A percentile compares a stretch with the other conserved stretches of the same genome.
Conservation (phyloP, 1,140 invertebrate genomes). For the Onthophagus taurus region DNA sequence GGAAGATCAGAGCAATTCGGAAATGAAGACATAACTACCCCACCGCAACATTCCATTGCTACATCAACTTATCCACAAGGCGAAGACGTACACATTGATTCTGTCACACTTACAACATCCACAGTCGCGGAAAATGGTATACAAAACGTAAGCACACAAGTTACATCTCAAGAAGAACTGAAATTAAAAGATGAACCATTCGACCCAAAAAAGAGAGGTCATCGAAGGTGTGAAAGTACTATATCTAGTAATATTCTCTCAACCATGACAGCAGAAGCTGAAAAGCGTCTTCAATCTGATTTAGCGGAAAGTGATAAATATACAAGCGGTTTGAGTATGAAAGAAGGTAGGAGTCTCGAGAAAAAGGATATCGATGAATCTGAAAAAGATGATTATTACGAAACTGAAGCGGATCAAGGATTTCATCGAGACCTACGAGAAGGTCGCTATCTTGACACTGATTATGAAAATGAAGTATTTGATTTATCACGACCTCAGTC, state of each 20-base stretch:
- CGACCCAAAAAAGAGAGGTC: slow-evolving; percentile 42
- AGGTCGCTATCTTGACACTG: slow-evolving; percentile 24
- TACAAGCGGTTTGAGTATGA: slow-evolving; percentile 32
- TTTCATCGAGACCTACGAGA: slow-evolving; percentile 34
- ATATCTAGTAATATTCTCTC: slow-evolving; percentile 30
- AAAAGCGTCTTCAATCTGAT: slow-evolving; percentile 24
- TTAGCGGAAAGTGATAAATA: slow-evolving; percentile 36
- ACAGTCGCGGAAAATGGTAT: slow-evolving; percentile 40
- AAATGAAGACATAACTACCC: slow-evolving; percentile 30
- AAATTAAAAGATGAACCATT: slow-evolving; percentile 44
- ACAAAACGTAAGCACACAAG: slow-evolving; percentile 44
- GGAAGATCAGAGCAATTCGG: slow-evolving; percentile 44
- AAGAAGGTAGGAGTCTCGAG: slow-evolving; percentile 39
- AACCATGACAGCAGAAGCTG: slow-evolving; percentile 18
- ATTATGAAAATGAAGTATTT: slow-evolving; percentile 16
- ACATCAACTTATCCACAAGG: slow-evolving; percentile 30
- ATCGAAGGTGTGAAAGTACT: slow-evolving; percentile 47
- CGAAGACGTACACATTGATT: slow-evolving; percentile 33
- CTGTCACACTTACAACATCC: slow-evolving; percentile 43
- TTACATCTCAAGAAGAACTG: slow-evolving; percentile 48
- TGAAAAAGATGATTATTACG: slow-evolving; percentile 36
- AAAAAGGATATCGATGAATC: slow-evolving; percentile 39
- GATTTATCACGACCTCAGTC: slow-evolving; percentile 32
- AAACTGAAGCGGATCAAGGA: slow-evolving; percentile 39
- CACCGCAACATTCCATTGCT: slow-evolving; percentile 33